Conservation (phyloP, 2,888 invertebrate species). For the Heteromyza rotundicornis region DNA sequence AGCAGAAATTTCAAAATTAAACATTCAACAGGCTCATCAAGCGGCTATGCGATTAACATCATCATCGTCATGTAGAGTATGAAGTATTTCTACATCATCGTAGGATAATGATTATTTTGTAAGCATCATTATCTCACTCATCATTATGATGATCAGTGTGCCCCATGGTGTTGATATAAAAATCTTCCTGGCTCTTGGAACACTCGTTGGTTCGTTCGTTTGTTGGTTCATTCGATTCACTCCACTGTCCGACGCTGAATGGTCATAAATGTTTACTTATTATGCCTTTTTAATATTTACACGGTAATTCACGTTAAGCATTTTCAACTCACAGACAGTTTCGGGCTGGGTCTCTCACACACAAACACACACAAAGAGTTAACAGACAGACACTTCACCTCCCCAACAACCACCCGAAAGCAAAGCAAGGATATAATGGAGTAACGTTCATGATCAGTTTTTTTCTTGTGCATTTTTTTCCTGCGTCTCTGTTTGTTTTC, state of each 20-base stretch:
- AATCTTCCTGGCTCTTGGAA: neutral
- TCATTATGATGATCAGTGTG: no score
- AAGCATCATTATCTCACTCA: no score
- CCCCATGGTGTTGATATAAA: slow-evolving; percentile 1
- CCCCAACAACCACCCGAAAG: slow-evolving; percentile 8
- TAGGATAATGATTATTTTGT: no score
- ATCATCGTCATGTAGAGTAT: neutral
- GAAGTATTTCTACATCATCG: no score
- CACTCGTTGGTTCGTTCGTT: neutral
- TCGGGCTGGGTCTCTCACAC: no score
- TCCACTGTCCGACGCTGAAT: neutral
- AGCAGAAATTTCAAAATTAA: slow-evolving; percentile 2
- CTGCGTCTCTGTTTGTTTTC: neutral
- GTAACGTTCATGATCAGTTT: neutral
- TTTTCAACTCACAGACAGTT: neutral
- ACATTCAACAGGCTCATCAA: slow-evolving; percentile 1
- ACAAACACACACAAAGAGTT: neutral
- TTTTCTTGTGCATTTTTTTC: no score
- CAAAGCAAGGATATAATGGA: neutral
- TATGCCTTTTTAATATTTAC: slow-evolving; percentile 48
- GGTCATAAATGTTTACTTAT: neutral
- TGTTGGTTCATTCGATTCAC: neutral
- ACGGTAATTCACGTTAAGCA: slow-evolving; percentile 50
- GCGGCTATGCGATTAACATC: neutral
- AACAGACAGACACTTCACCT: no score